phyloP scores from a whole-genome alignment of 2,888 invertebrate genomes.

The Mantis religiosa region DNA sequence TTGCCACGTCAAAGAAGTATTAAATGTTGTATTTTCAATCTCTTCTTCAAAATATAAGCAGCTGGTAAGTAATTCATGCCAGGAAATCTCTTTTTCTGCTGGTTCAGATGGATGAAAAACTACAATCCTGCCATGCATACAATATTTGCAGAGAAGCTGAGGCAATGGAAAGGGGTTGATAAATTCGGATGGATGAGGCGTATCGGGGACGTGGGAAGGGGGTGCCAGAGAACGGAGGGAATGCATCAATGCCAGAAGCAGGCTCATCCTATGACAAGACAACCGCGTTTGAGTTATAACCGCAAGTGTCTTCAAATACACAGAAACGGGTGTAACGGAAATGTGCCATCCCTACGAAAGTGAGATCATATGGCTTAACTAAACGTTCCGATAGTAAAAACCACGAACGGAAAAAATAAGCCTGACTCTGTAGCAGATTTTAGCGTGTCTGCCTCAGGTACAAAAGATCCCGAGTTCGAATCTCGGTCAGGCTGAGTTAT shows the following conservation, averaged over 20 bases:
- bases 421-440: too few species aligned
- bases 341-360: background rate
- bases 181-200: background rate
- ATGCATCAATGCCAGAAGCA: conserved; percentile 16
- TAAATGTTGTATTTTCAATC: background rate
- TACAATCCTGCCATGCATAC: background rate
- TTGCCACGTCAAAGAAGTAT: too few species aligned
- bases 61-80: background rate
- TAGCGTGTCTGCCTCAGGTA: too few species aligned
- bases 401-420: too few species aligned
- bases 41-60: background rate
- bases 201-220: background rate
- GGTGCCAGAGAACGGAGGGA: background rate
- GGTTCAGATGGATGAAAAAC: background rate
- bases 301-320: background rate
- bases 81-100: background rate
- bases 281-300: background rate
- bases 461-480: too few species aligned
- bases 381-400: too few species aligned
- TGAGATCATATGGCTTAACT: too few species aligned
- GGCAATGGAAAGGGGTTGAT: background rate
- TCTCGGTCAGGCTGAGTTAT: too few species aligned
- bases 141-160: background rate
- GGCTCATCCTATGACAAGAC: background rate
- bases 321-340: background rate